phyloP scores from a whole-genome alignment of 2,113 vertebrate genomes.

The Percopsis transmontana region DNA sequence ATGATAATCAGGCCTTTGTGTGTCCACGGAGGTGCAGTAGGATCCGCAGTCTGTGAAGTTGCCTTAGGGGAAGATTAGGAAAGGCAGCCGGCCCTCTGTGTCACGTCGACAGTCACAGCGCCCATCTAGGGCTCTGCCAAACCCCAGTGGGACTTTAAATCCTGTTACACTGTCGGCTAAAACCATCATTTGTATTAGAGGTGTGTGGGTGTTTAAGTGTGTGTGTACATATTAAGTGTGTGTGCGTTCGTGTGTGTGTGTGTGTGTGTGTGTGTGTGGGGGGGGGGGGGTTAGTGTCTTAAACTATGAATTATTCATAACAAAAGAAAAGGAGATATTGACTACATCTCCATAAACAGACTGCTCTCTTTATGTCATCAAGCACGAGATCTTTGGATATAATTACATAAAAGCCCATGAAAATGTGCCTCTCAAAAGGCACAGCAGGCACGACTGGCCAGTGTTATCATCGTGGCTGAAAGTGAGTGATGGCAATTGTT shows the following conservation, averaged over 20 bases:
- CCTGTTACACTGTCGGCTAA: constrained; percentile 83
- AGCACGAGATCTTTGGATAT: constrained; percentile 75
- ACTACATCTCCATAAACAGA: constrained; percentile 84
- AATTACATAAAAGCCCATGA: constrained; percentile 74
- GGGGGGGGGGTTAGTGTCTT: constrained; percentile 75
- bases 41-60: constrained; percentile 74
- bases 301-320: constrained; percentile 83
- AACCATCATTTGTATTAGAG: constrained; percentile 78
- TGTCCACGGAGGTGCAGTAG: constrained; percentile 68
- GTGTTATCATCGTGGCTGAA: constrained; percentile 63
- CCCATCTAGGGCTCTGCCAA: constrained; percentile 71
- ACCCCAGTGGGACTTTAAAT: constrained; percentile 81
- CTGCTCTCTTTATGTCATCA: constrained; percentile 78
- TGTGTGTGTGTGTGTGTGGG: constrained; percentile 46
- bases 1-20: constrained; percentile 82
- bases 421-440: constrained; percentile 66
- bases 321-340: constrained; percentile 82
- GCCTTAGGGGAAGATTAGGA: constrained; percentile 79
- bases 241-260: too few species aligned
- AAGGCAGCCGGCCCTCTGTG: constrained; percentile 75
- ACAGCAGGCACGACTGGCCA: constrained; percentile 70
- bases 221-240: constrained; percentile 75
- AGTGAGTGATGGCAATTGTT: constrained; percentile 77
- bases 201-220: constrained; percentile 80
- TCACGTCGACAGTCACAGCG: constrained; percentile 78